phyloP scores from a whole-genome alignment of 2,113 vertebrate genomes.

The Hepsetus odoe region DNA sequence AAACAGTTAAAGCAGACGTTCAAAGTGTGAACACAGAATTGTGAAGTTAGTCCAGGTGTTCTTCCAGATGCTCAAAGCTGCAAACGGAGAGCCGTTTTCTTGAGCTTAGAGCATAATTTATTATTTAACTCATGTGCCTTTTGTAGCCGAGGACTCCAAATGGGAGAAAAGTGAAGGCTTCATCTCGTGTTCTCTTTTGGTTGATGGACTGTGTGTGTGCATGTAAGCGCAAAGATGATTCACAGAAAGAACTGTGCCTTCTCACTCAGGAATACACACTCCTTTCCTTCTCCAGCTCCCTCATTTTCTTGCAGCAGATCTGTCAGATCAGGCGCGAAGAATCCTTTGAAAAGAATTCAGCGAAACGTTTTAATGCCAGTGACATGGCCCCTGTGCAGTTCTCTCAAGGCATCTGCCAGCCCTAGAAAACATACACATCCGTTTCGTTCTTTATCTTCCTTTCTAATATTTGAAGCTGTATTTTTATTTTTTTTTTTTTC shows the following conservation, averaged over 20 bases:
- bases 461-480: background rate
- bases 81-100: background rate
- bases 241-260: background rate
- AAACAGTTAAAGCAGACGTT: background rate
- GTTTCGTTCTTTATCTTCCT: slow-evolving; percentile 44
- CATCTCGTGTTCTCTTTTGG: background rate
- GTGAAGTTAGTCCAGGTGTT: background rate
- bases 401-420: slow-evolving; percentile 34
- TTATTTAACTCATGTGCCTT: background rate
- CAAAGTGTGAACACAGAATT: background rate
- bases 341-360: slow-evolving; percentile 41
- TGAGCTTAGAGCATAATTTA: background rate
- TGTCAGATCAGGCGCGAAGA: slow-evolving; percentile 48
- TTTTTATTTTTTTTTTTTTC: slow-evolving; percentile 42
- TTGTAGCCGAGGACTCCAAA: slow-evolving; percentile 10
- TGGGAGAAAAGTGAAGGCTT: slow-evolving; percentile 4
- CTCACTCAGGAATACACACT: slow-evolving; percentile 4
- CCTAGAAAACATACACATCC: slow-evolving; percentile 20
- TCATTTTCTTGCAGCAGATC: slow-evolving; percentile 25
- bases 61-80: background rate
- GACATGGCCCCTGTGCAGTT: slow-evolving; percentile 16
- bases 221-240: background rate
- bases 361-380: slow-evolving; percentile 44
- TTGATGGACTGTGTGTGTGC: background rate
- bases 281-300: slow-evolving; percentile 21